Conservation (phyloP, 2,113 vertebrate genomes). For the Lipophrys pholis region DNA sequence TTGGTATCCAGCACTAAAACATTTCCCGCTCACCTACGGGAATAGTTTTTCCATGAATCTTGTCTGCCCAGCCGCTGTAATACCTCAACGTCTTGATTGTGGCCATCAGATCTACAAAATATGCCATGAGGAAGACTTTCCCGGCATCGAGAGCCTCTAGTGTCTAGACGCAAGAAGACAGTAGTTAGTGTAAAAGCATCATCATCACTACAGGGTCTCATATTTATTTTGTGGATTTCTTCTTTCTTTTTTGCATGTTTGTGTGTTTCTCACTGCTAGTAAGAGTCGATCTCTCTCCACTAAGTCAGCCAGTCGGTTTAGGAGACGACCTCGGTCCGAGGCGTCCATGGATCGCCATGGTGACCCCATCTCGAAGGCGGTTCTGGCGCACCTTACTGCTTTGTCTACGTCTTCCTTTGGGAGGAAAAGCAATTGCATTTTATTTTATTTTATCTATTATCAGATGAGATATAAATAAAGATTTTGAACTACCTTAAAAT, state of each 20-base stretch:
- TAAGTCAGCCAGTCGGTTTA: constrained; percentile 88
- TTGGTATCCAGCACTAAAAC: neutral
- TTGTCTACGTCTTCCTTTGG: constrained; percentile 86
- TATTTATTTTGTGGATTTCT: neutral
- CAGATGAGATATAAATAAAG: too few species aligned
- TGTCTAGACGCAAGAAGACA: constrained; percentile 77
- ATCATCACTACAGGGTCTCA: neutral
- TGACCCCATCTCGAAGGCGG: constrained; percentile 89
- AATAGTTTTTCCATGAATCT: constrained; percentile 89
- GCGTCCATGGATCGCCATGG: constrained; percentile 91
- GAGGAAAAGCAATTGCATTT: neutral
- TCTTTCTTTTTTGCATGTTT: neutral
- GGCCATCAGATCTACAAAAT: constrained; percentile 86
- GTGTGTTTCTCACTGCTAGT: constrained; percentile 85
- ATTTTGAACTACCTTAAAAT: too few species aligned
- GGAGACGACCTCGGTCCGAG: constrained; percentile 86
- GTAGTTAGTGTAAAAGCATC: neutral
- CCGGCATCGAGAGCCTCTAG: constrained; percentile 88
- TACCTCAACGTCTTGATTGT: constrained; percentile 88
- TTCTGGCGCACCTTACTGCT: constrained; percentile 88
- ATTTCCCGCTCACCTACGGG: constrained; percentile 84
- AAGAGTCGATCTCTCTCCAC: constrained; percentile 86
- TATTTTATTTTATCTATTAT: too few species aligned
- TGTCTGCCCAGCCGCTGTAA: constrained; percentile 91
- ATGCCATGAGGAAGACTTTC: constrained; percentile 87